Base-by-base conservation (phyloP, 2,888 invertebrate genomes). In the Pseudococcus viburni region DNA sequence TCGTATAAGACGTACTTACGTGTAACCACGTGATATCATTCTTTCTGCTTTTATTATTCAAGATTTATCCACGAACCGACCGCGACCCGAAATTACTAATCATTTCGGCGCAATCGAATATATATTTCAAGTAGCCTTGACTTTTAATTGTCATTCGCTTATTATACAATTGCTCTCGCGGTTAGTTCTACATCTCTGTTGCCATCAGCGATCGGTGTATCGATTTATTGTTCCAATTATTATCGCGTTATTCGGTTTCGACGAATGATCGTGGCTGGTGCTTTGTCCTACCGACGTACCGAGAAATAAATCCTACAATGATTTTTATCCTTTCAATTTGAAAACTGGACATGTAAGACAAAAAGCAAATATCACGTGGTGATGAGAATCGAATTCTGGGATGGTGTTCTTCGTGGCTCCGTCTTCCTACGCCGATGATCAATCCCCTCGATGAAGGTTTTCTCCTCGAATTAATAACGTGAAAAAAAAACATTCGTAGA, bases 111-210 rank as follows among this genome's bases (percentile, higher is more conserved):
- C 80, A 80, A 80, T 80, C 80, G 42, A 42, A 80, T 80, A 80
- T 59, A 19, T n/a, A 80, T 42, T 80, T 80, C 80, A 19, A 80
- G n/a, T 80, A 42, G 80, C 80, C 80, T 80, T 80, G 80, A 80
- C 33, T 80, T 39, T 17, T 80, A 80, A 80, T 80, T 80, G 80
- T 42, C 80, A 80, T 42, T 80, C 33, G 80, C 42, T n/a, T 42
- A 26, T 80, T 80, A 59, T 59, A 59, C 59, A 59, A 59, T 59
- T 59, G 7, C 22, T 77, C 80, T 2, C 42, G n/a, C 17, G 26
- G 33, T 73, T 73, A 33, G 33, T 80, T n/a, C 33, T 17, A 73
- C 39, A 73, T 39, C 73, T 39, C 33, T 33, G 7, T 73, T 33
- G 42, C 80, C 42, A 80, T 80, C 80, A 80, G 80, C 80, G 17